Evolutionary conservation across 1,140 invertebrate species (phyloP), one percentile per base, ranked within the genome.

Genomic region (Cryptotermes secundus): DNA sequence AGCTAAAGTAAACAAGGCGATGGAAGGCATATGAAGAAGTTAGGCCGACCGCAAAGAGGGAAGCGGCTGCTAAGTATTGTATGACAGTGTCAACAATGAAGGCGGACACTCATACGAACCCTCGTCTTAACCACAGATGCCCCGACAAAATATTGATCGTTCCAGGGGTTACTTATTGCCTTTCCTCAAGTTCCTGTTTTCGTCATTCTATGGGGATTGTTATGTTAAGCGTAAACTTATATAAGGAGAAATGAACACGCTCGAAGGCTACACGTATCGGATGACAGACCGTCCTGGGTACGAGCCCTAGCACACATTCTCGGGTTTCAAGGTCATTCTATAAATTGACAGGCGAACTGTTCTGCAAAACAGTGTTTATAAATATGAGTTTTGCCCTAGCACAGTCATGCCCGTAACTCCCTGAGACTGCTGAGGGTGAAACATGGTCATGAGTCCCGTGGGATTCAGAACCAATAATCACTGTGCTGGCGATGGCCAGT

Each of bases 111-210:
- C 59, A 1, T 49, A 72, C n/a, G 26, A 31, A 72, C 59, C 26
- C 59, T 72, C 59, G 4, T 72, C 59, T 72, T 72, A 72, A 72
- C 26, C 59, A 72, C 59, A 72, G 59, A 72, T 72, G 59, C 59
- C 59, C 53, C 59, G 59, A 72, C 59, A 72, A 72, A 72, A 72
- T 72, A 72, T 72, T 72, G 59, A 72, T 72, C 59, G n/a, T 72
- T 3, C 59, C 59, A 26, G 9, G 59, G 59, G 59, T 72, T 72
- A 72, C 7, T 72, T 72, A 72, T 72, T 72, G 59, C 31, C 59
- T 31, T 72, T 72, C 59, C 14, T 14, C 2, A n/a, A 26, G 59
- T 72, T 72, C n/a, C 26, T 72, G 59, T 72, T 72, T 49, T 72
- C 59, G 26, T 72, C 59, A 14, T n/a, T 72, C 31, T 72, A 31